A percentile compares a stretch with the other conserved stretches of the same genome.
Evolutionary conservation across 2,113 vertebrate genomes (phyloP).

Genomic region (Crotalus helleri): DNA sequence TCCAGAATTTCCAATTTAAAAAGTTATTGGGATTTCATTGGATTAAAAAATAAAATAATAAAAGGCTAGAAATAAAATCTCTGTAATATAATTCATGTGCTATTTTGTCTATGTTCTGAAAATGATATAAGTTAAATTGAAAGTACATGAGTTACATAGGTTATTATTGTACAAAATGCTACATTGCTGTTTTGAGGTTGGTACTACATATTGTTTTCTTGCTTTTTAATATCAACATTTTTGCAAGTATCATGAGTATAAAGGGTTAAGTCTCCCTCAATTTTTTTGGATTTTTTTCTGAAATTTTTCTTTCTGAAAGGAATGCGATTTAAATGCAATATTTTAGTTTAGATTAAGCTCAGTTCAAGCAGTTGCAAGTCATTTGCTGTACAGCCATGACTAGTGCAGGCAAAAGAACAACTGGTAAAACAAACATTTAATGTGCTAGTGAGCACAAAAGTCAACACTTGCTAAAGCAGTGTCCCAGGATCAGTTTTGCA

Average conservation of each 20-base stretch:
- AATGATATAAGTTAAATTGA: background rate
- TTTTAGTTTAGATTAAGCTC: background rate
- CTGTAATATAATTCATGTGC: background rate
- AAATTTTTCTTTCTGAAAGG: background rate
- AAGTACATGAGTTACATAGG: background rate
- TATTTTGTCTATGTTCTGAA: background rate
- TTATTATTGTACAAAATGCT: background rate
- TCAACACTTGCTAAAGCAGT: background rate
- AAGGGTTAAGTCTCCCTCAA: background rate
- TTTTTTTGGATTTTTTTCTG: background rate
- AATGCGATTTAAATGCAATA: background rate
- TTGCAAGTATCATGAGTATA: background rate
- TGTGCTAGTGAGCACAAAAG: background rate
- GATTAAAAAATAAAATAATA: background rate
- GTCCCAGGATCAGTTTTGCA: background rate
- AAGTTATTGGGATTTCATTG: background rate
- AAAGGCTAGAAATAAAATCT: slow-evolving; percentile 13
- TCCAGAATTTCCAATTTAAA: background rate
- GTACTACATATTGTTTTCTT: slow-evolving; percentile 6
- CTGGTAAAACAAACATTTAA: background rate
- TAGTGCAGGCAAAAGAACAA: background rate
- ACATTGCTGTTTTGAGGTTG: slow-evolving; percentile 6
- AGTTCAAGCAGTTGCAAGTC: background rate
- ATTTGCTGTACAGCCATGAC: background rate
- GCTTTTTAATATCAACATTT: background rate